These are phyloP conservation scores for Pterocles gutturalis DNA, from an alignment of 2,113 vertebrate genomes.

Conservation along the genomic window DNA sequence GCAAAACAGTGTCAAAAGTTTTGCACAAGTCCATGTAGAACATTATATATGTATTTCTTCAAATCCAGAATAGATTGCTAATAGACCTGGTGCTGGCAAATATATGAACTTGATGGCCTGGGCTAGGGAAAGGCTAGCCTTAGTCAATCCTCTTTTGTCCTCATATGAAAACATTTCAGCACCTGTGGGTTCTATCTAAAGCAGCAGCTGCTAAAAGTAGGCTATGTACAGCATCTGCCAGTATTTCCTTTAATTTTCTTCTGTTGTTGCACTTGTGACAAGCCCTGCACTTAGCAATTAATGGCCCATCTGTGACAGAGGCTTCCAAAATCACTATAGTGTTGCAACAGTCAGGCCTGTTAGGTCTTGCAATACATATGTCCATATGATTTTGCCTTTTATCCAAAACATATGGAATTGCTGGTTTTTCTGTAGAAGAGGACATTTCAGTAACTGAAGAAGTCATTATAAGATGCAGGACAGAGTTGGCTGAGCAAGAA, in stretches of 20 bases:
- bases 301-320: background rate
- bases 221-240: background rate
- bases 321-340: background rate
- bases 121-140: background rate
- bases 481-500: background rate
- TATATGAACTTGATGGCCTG: background rate
- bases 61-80: background rate
- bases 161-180: background rate
- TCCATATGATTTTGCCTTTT: background rate
- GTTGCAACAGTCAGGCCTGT: background rate
- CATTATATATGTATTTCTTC: background rate
- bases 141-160: background rate
- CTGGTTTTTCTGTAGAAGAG: background rate
- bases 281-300: background rate
- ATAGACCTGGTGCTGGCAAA: background rate
- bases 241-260: background rate
- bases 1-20: too few species aligned
- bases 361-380: background rate
- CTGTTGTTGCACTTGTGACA: background rate
- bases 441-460: background rate
- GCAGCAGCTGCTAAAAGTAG: background rate
- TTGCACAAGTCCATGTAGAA: too few species aligned
- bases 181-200: background rate
- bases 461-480: background rate
- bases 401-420: background rate